Conservation (phyloP, 2,113 vertebrate species). For the Sorex fumeus region DNA sequence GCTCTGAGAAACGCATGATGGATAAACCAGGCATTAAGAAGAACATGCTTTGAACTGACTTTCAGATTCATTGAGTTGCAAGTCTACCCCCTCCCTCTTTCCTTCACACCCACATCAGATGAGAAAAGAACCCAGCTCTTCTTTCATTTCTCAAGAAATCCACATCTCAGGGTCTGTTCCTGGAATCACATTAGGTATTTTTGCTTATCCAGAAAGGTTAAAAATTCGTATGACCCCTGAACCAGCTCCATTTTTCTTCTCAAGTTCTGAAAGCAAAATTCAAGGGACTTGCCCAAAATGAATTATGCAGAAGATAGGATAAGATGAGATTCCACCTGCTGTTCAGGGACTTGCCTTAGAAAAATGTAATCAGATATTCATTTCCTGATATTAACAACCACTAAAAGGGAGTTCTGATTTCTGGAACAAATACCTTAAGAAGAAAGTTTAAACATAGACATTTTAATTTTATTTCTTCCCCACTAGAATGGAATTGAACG, state of each 20-base stretch:
- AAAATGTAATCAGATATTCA: constrained; percentile 84
- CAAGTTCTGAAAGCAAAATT: constrained; percentile 71
- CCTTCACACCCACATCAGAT: too few species aligned
- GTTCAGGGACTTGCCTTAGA: constrained; percentile 69
- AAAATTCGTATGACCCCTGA: constrained; percentile 63
- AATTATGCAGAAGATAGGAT: constrained; percentile 82
- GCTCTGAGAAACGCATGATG: constrained; percentile 42
- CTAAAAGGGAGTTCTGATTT: constrained; percentile 70
- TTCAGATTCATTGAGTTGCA: background rate
- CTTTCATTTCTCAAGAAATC: constrained; percentile 56
- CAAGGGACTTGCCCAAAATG: constrained; percentile 55
- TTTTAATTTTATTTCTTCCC: constrained; percentile 72
- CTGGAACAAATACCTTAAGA: constrained; percentile 77
- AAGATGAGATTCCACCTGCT: constrained; percentile 77
- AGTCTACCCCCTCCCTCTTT: too few species aligned
- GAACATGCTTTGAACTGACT: background rate
- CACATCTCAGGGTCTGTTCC: constrained; percentile 22
- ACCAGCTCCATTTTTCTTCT: constrained; percentile 56
- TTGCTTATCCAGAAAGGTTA: constrained; percentile 58
- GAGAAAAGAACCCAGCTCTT: background rate
- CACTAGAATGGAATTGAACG: constrained; percentile 2
- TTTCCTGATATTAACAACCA: constrained; percentile 81
- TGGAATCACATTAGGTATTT: constrained; percentile 63
- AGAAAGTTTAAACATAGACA: constrained; percentile 68
- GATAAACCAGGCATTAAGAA: background rate